A percentile compares a stretch with the other conserved stretches of the same genome.
phyloP scores from a whole-genome alignment of 2,113 vertebrate species.

The Eonycteris spelaea region DNA sequence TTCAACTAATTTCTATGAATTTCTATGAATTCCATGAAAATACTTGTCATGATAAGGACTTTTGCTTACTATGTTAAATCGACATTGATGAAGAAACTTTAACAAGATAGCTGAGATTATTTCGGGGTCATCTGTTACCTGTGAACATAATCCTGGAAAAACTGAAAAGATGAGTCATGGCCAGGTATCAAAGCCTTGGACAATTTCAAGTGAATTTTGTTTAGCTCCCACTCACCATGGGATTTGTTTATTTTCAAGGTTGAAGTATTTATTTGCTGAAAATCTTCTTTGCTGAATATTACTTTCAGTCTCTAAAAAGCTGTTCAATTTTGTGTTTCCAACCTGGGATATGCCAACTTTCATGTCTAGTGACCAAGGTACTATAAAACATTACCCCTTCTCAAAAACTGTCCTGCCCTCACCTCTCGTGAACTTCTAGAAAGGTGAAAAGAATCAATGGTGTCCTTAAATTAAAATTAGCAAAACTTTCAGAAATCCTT shows the following conservation, averaged over 20 bases:
- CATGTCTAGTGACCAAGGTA: neutral
- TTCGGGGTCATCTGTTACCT: neutral
- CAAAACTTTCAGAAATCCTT: neutral
- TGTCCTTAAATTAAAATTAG: neutral
- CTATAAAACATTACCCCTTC: neutral
- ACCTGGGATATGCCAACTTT: neutral
- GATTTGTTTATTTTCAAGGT: neutral
- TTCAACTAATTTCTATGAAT: no score
- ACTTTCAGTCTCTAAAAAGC: neutral
- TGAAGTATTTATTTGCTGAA: constrained; percentile 4
- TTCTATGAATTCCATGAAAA: no score
- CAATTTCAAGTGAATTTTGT: neutral
- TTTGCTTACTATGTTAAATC: neutral
- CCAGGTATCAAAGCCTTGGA: neutral
- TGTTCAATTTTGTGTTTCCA: neutral
- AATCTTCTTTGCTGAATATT: neutral
- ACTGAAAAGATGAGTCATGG: neutral
- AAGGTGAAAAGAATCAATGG: neutral
- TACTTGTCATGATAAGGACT: neutral
- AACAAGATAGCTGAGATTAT: constrained; percentile 6
- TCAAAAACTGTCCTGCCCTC: neutral
- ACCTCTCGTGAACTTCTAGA: neutral
- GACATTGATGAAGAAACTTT: neutral
- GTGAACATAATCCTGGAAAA: neutral
- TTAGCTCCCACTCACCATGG: neutral